Percentiles rank a stretch among this genome's conserved stretches.
phyloP scores from a whole-genome alignment of 1,140 invertebrate genomes.

The Leptopilina boulardi region DNA sequence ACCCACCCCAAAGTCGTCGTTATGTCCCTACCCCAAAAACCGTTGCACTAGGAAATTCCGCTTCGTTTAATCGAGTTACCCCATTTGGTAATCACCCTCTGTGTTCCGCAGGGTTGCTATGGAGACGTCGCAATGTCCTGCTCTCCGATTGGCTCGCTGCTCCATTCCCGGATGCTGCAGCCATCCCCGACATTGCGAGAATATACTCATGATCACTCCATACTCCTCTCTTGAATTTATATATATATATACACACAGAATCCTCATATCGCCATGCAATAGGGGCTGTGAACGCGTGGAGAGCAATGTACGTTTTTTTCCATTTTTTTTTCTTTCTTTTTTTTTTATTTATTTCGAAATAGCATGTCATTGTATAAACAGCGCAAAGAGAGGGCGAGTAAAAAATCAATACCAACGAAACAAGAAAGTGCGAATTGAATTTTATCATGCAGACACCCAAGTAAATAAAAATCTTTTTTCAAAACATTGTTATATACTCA shows the following conservation, averaged over 20 bases:
- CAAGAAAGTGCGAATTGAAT: slow-evolving; percentile 25
- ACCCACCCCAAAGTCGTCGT: slow-evolving; percentile 49
- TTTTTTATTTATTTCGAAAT: slow-evolving; percentile 26
- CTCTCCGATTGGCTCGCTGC: slow-evolving; percentile 53
- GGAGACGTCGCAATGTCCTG: slow-evolving; percentile 58
- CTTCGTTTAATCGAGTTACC: slow-evolving; percentile 68
- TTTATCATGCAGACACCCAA: neutral
- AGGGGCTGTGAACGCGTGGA: slow-evolving; percentile 24
- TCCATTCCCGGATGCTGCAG: slow-evolving; percentile 53
- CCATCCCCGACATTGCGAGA: slow-evolving; percentile 46
- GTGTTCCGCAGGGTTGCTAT: slow-evolving; percentile 66
- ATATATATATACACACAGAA: no score
- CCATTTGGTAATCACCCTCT: slow-evolving; percentile 70
- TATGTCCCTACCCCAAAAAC: slow-evolving; percentile 49
- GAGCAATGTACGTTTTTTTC: slow-evolving; percentile 25
- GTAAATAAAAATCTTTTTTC: neutral
- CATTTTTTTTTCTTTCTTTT: neutral
- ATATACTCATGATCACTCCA: slow-evolving; percentile 43
- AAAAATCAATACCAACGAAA: slow-evolving; percentile 20
- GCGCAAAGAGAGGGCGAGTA: neutral
- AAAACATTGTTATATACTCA: no score
- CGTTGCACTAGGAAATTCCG: slow-evolving; percentile 59
- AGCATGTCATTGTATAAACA: slow-evolving; percentile 22
- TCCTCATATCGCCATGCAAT: slow-evolving; percentile 10
- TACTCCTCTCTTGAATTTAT: slow-evolving; percentile 31